Base-by-base conservation (phyloP, 2,888 invertebrate species). In the Hydropsyche betteni region DNA sequence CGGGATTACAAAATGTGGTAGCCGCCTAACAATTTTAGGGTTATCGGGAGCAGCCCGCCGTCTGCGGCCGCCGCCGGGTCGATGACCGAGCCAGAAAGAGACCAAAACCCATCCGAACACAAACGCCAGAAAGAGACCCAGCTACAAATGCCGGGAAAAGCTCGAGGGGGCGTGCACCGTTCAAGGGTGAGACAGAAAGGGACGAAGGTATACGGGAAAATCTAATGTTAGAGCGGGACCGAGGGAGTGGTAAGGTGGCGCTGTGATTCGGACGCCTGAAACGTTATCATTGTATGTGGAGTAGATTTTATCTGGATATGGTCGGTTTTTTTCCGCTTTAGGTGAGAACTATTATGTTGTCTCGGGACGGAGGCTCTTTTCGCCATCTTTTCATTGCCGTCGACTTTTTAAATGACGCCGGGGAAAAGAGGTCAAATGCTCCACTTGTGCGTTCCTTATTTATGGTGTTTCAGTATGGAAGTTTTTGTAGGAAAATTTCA, bases 51-150 rank as follows among this genome's bases (percentile, higher is more conserved):
- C 58, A 38, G 58, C 24, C 44, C 55, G 72, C 16, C 24, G 72
- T 72, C 72, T 72, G 58, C 14, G 58, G 58, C 12, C 2, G 12
- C 58, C 72, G 72, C 44, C 72, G 58, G 72, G 72, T 72, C 72
- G 61, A 72, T 50, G 72, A 72, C 72, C 72, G 6, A 10, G 70
- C 50, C n/a, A 24, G 68, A 69, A 50, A 14, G 51, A 16, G n/a
- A 51, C 70, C n/a, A 51, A 33, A 24, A 34, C n/a, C 64, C 36
- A 61, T 14, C 6, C 36, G 36, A 64, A 8, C 1, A 4, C 5
- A 34, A 34, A 34, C 5, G 64, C 8, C 12, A 64, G 64, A 8
- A 34, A 34, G 64, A 64, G 58, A 16, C 16, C 6, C 6, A 14
- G 58, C 58, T 16, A 58, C 5, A 5, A 16, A 4, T 1, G 16